These are phyloP conservation scores for Eutolmus rufibarbis DNA, from an alignment of 2,888 invertebrate genomes.

Conservation along the genomic window DNA sequence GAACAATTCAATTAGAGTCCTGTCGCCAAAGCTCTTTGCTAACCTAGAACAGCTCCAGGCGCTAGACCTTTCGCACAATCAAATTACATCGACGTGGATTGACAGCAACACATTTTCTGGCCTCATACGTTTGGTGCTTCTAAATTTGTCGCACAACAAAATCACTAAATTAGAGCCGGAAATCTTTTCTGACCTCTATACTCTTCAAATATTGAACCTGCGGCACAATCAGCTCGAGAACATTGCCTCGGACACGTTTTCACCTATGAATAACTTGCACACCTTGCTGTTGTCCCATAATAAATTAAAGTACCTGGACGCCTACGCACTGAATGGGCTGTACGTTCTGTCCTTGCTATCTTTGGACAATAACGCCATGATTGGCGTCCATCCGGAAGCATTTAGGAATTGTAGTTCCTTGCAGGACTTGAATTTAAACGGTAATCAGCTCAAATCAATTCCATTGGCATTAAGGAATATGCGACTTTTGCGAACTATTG, in stretches of 20 bases:
- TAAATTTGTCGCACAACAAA: constrained; percentile 86
- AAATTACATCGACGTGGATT: constrained; percentile 86
- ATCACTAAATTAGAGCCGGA: constrained; percentile 81
- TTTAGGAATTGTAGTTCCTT: constrained; percentile 90
- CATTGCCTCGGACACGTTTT: constrained; percentile 86
- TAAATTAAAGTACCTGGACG: constrained; percentile 83
- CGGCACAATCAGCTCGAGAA: constrained; percentile 84
- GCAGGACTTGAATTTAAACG: constrained; percentile 89
- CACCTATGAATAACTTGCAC: constrained; percentile 91
- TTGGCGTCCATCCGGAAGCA: constrained; percentile 84
- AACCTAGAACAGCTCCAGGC: constrained; percentile 82
- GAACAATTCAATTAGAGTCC: constrained; percentile 87
- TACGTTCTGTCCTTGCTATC: constrained; percentile 86
- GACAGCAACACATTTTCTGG: constrained; percentile 86
- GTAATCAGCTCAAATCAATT: constrained; percentile 81
- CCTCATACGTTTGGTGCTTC: constrained; percentile 83
- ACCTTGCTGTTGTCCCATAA: constrained; percentile 87
- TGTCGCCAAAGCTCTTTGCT: constrained; percentile 86
- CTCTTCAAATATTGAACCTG: constrained; percentile 83
- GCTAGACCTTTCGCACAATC: constrained; percentile 85
- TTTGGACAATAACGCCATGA: constrained; percentile 84
- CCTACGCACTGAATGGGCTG: constrained; percentile 85
- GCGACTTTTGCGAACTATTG: constrained; percentile 84
- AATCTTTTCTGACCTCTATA: constrained; percentile 85
- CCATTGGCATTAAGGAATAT: constrained; percentile 85